Percentiles rank a stretch among this genome's conserved stretches.
Evolutionary conservation across 2,888 invertebrate genomes (phyloP).

Genomic region (Mactromeris polynyma): DNA sequence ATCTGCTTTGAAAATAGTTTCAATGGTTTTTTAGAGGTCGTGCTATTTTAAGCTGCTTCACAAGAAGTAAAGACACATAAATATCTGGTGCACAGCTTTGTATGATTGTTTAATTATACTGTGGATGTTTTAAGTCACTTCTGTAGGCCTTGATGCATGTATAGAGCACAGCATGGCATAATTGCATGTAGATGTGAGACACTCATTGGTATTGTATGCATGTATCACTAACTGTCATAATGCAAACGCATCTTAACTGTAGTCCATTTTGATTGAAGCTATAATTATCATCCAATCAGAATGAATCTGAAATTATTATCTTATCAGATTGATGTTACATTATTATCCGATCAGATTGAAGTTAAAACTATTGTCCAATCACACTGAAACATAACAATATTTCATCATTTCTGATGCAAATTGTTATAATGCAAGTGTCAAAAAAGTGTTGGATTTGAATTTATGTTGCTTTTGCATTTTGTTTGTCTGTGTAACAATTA

Average conservation of each 20-base stretch:
- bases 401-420: too few relatives aligned
- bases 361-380: too few relatives aligned
- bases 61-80: not conserved
- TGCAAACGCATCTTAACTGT: not conserved
- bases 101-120: not conserved
- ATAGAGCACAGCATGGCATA: not conserved
- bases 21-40: not conserved
- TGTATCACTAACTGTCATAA: not conserved
- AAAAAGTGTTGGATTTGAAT: too few relatives aligned
- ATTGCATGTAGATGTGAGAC: not conserved
- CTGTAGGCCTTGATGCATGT: not conserved
- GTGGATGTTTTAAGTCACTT: not conserved
- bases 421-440: too few relatives aligned
- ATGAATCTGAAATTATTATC: too few relatives aligned
- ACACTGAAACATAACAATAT: too few relatives aligned
- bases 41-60: not conserved
- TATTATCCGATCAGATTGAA: too few relatives aligned
- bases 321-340: too few relatives aligned
- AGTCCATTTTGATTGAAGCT: not conserved
- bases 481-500: too few relatives aligned
- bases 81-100: not conserved
- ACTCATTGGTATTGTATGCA: not conserved
- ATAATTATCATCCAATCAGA: too few relatives aligned
- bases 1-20: not conserved
- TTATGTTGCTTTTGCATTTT: too few relatives aligned